Conservation (phyloP, 2,113 vertebrate genomes). For the Grus americana region DNA sequence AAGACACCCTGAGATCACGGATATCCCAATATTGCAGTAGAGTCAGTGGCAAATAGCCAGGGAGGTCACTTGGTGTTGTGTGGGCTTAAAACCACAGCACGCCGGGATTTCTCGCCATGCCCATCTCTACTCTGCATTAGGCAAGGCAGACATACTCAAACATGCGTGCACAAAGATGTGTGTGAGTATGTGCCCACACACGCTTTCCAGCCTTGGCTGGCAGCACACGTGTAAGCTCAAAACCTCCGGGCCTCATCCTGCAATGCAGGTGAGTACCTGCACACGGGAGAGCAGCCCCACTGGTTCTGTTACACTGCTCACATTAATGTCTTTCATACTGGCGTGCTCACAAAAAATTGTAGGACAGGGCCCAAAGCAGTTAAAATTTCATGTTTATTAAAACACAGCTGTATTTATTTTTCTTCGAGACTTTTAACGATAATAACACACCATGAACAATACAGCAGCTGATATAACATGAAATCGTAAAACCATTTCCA, state of each 20-base stretch:
- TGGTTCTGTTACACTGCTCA: background rate
- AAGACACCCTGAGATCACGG: background rate
- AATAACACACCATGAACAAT: background rate
- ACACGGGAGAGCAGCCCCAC: fast-evolving
- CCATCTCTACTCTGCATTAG: fast-evolving
- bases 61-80: background rate
- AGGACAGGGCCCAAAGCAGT: background rate
- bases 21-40: background rate
- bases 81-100: fast-evolving
- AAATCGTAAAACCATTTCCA: background rate
- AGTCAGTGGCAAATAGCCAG: fast-evolving
- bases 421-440: background rate
- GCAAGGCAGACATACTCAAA: background rate
- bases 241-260: background rate
- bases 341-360: background rate
- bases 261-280: background rate
- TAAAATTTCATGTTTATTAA: background rate
- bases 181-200: background rate
- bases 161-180: background rate
- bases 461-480: background rate
- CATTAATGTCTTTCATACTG: background rate
- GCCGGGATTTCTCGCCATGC: fast-evolving
- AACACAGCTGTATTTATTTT: background rate
- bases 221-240: background rate
- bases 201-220: background rate